Base-by-base conservation (phyloP, 2,888 invertebrate genomes). In the Melanchra persicariae region DNA sequence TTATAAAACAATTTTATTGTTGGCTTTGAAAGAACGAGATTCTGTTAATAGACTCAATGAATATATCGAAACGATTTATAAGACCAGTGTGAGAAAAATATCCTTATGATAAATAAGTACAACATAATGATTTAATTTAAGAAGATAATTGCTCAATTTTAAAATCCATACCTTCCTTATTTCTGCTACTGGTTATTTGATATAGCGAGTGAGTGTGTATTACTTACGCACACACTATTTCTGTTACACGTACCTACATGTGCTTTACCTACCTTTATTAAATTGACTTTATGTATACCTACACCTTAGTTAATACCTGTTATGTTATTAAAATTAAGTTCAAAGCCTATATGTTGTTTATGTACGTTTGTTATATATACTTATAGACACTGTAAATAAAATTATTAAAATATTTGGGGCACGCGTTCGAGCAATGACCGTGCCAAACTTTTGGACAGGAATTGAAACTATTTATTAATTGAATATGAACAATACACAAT, bases 101-200 rank as follows among this genome's bases (percentile, higher is more conserved):
- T 90, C 91, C 92, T 91, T 92, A 93, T 91, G 92, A 94, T 91
- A 91, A n/a, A 91, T 92, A 92, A 93, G 93, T 94, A 94, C 92
- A 93, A 93, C 89, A 90, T 91, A 91, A 91, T 83, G 79, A 91
- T 92, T 92, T 92, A 92, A 87, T 89, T 93, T 94, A 94, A 92
- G 94, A 90, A 79, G 87, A 94, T 87, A 89, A 91, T 94, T 95
- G 95, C 95, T 95, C 95, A 95, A 95, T 94, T 93, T 94, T 94
- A 91, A 87, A 90, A 91, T 64, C 77, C 55, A 68, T 81, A 82
- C 77, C 65, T 76, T 74, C 77, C 72, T 87, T 85, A 63, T 76
- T 76, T 81, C 26, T 47, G 59, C 67, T 60, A 59, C 77, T 70
- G 70, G 49, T 73, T 40, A 58, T 60, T 74, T 74, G 15, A 58